Evolutionary conservation across 1,140 invertebrate genomes (phyloP).

Genomic region (Copidosoma floridanum): DNA sequence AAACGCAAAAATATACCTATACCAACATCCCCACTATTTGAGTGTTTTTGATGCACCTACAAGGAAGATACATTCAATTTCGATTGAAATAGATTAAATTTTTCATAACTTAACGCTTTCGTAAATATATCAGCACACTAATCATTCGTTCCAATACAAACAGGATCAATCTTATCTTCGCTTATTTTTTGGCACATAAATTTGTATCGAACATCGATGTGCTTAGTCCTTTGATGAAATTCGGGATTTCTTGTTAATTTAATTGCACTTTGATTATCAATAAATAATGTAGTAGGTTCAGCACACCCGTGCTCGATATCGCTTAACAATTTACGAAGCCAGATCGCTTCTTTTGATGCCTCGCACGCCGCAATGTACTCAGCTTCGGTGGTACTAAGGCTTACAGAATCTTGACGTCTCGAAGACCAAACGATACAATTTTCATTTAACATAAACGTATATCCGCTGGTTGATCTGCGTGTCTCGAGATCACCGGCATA

Average conservation of each 20-base stretch:
- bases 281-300: background rate
- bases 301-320: slow-evolving; percentile 22
- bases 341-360: no score
- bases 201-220: slow-evolving; percentile 40
- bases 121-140: slow-evolving; percentile 24
- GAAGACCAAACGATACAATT: background rate
- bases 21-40: background rate
- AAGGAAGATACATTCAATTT: slow-evolving; percentile 8
- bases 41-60: background rate
- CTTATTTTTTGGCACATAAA: slow-evolving; percentile 35
- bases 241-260: slow-evolving; percentile 29
- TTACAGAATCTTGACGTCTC: slow-evolving; percentile 48
- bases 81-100: slow-evolving; percentile 6
- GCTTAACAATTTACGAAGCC: slow-evolving; percentile 16
- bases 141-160: slow-evolving; percentile 7
- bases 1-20: no score
- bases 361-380: no score
- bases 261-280: slow-evolving; percentile 36
- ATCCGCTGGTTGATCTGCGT: background rate
- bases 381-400: slow-evolving; percentile 53
- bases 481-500: slow-evolving; percentile 26
- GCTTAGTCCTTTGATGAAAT: slow-evolving; percentile 34
- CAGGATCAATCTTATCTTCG: slow-evolving; percentile 1
- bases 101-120: slow-evolving; percentile 15
- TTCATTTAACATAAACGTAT: background rate